A percentile compares a stretch with the other conserved stretches of the same genome.
Evolutionary conservation across 2,888 invertebrate genomes (phyloP).

Genomic region (Lampropteryx suffumata): DNA sequence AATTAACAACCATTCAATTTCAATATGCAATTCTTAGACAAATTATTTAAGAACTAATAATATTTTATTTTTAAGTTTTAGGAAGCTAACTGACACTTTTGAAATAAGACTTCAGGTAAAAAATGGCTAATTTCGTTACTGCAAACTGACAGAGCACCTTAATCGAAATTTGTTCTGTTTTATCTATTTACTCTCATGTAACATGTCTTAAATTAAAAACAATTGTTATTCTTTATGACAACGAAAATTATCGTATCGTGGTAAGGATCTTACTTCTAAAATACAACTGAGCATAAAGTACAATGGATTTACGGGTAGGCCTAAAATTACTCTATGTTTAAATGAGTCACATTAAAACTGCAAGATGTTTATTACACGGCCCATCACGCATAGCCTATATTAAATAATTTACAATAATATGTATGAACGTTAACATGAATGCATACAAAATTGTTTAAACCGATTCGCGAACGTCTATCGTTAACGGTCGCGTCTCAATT

Average conservation of each 20-base stretch:
- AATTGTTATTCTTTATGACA: not conserved
- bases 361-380: slow-evolving; percentile 45
- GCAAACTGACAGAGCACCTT: too few species aligned
- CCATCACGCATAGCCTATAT: slow-evolving; percentile 58
- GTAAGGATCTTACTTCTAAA: slow-evolving; percentile 55
- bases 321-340: slow-evolving; percentile 42
- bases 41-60: too few species aligned
- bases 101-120: too few species aligned
- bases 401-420: slow-evolving; percentile 76
- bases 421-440: slow-evolving; percentile 69
- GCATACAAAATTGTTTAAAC: slow-evolving; percentile 60
- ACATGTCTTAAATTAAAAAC: too few species aligned
- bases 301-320: slow-evolving; percentile 61
- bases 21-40: too few species aligned
- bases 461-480: slow-evolving; percentile 35
- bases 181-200: too few species aligned
- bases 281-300: slow-evolving; percentile 79
- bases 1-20: too few species aligned
- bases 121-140: too few species aligned
- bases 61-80: too few species aligned
- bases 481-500: slow-evolving; percentile 43
- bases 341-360: slow-evolving; percentile 44
- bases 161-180: too few species aligned
- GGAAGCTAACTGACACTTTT: too few species aligned
- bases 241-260: slow-evolving; percentile 10